Percentiles rank a stretch among this genome's conserved stretches.
These are phyloP conservation scores for Drosophila helvetica DNA, from an alignment of 2,888 invertebrate genomes.

Conservation along the genomic window DNA sequence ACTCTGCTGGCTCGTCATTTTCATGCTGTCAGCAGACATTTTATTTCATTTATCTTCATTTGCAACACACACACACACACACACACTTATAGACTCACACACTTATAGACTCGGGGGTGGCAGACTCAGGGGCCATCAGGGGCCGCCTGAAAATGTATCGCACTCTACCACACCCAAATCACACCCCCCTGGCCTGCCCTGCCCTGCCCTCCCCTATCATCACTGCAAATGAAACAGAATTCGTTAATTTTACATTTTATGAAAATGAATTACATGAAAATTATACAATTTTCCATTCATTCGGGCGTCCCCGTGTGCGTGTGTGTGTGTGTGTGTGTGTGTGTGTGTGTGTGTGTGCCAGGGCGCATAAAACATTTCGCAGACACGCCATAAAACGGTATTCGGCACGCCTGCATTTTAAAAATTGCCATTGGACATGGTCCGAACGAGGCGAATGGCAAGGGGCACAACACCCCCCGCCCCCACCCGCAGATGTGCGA, in stretches of 20 bases:
- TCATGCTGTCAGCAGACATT: constrained; percentile 69
- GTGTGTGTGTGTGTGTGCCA: constrained; percentile 21
- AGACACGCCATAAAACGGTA: constrained; percentile 53
- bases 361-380: constrained; percentile 51
- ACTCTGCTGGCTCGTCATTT: constrained; percentile 57
- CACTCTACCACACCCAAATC: constrained; percentile 4
- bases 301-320: constrained; percentile 10
- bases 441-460: constrained; percentile 17
- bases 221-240: constrained; percentile 52
- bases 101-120: constrained; percentile 2
- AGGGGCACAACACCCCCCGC: too few relatives aligned
- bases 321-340: constrained; percentile 5
- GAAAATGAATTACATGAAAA: constrained; percentile 64
- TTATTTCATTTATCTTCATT: constrained; percentile 76
- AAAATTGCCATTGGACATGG: constrained; percentile 53
- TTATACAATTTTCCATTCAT: constrained; percentile 50
- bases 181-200: too few relatives aligned
- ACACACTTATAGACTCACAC: constrained; percentile 24
- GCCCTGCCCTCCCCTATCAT: background rate
- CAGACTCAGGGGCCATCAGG: constrained; percentile 5
- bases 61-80: constrained; percentile 40
- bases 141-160: constrained; percentile 19
- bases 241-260: constrained; percentile 68
- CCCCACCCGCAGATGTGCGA: background rate
- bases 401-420: constrained; percentile 58